Conservation (phyloP, 2,113 vertebrate genomes). For the Barbus barbus region DNA sequence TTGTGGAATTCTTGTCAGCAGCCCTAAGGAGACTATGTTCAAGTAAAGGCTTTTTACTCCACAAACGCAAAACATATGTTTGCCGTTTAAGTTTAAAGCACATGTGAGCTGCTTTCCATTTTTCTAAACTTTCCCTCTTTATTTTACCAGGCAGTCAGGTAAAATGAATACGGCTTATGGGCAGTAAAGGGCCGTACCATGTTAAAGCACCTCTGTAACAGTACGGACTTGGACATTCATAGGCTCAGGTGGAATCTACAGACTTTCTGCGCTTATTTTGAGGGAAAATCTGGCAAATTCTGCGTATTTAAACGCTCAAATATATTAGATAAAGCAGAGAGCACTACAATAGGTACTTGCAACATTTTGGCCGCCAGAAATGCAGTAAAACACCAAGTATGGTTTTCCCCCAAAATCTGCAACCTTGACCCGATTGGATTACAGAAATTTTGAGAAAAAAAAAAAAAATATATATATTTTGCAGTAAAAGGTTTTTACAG, state of each 20-base stretch:
- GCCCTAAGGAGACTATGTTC: constrained; percentile 55
- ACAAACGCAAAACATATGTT: constrained; percentile 60
- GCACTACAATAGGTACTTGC: neutral
- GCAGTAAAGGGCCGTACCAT: constrained; percentile 22
- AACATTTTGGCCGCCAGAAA: neutral
- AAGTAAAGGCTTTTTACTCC: constrained; percentile 36
- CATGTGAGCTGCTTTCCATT: constrained; percentile 35
- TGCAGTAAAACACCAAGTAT: neutral
- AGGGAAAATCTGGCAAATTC: neutral
- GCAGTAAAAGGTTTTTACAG: neutral
- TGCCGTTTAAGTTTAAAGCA: constrained; percentile 39
- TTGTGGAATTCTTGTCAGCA: constrained; percentile 59
- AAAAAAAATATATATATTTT: neutral
- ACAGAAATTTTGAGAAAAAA: neutral
- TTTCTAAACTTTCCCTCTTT: constrained; percentile 36
- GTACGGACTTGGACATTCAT: neutral
- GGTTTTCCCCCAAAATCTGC: neutral
- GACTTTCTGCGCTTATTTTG: neutral
- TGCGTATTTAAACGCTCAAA: neutral
- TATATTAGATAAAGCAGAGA: neutral
- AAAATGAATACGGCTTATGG: constrained; percentile 42
- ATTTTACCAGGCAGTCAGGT: constrained; percentile 44
- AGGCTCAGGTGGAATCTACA: neutral
- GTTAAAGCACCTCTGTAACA: constrained; percentile 1
- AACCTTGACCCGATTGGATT: neutral